Evolutionary conservation across 2,113 vertebrate genomes (phyloP).

Genomic region (Apus apus): DNA sequence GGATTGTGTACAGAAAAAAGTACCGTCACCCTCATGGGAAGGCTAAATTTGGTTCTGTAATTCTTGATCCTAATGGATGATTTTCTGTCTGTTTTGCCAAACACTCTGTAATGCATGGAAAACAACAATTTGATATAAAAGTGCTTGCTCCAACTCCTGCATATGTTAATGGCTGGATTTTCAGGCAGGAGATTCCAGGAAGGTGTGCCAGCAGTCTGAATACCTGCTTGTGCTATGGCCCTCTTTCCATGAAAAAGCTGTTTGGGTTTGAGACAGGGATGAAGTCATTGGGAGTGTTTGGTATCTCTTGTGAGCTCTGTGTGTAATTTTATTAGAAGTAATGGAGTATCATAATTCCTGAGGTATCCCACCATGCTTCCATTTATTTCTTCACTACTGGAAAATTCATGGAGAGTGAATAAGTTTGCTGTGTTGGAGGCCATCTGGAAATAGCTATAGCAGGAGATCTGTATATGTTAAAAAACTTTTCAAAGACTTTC

Average conservation of each 20-base stretch:
- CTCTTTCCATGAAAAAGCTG: slow-evolving; percentile 7
- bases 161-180: slow-evolving; percentile 30
- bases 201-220: slow-evolving; percentile 35
- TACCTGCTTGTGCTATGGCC: slow-evolving; percentile 27
- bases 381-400: background rate
- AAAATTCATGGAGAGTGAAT: background rate
- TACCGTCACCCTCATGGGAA: background rate
- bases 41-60: background rate
- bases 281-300: slow-evolving; percentile 16
- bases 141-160: background rate
- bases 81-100: background rate
- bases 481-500: background rate
- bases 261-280: slow-evolving; percentile 44
- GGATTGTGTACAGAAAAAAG: background rate
- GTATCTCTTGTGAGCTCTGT: background rate
- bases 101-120: background rate
- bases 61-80: background rate
- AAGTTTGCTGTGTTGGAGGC: background rate
- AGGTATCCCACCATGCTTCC: background rate
- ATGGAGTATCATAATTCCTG: background rate
- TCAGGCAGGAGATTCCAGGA: background rate
- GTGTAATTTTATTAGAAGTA: slow-evolving; percentile 15
- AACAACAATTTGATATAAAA: background rate
- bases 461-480: background rate
- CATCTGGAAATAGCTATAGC: slow-evolving; percentile 21